Evolutionary conservation across 2,113 vertebrate species (phyloP), one percentile per base, ranked within the genome.

Genomic region (Passer domesticus): DNA sequence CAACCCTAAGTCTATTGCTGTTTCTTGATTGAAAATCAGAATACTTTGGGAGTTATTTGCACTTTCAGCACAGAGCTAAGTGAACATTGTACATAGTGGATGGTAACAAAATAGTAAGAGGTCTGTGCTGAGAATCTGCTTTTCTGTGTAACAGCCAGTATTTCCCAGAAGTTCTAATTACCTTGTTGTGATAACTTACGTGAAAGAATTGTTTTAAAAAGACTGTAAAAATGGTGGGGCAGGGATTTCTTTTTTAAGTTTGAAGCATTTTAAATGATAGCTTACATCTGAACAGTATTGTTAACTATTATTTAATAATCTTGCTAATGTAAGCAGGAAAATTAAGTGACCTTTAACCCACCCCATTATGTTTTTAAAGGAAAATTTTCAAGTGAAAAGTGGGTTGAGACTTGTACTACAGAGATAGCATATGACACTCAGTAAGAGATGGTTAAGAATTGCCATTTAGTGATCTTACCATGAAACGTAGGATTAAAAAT

Each of bases 21-120:
- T 47, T 92, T 86, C 55, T 93, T 87, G 44, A 74, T 72, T 92
- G 76, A 81, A 95, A 93, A 91, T 88, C 15, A 7, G 66, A 88
- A 35, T 64, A 35, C 35, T 81, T 77, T 31, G 15, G 30, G 67
- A 87, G 16, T 85, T 79, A 46, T n/a, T 78, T 81, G 56, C 37
- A 37, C 72, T 93, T 96, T 86, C 64, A 96, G 50, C 72, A 86
- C 22, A 56, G 78, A 76, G 50, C 31, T 86, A 41, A 78, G 55
- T 64, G 46, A 78, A 37, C 15, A 13, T 19, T 72, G 10, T 62
- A 28, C 58, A 31, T 56, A 44, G 31, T 44, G 49, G 30, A 39
- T 80, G 39, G 69, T 86, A 88, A 67, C 53, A 37, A 88, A 89
- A 63, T 77, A 69, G 20, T 55, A 17, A 70, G 39, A 35, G 5